phyloP scores from a whole-genome alignment of 2,888 invertebrate species.

The Andrena haemorrhoa region DNA sequence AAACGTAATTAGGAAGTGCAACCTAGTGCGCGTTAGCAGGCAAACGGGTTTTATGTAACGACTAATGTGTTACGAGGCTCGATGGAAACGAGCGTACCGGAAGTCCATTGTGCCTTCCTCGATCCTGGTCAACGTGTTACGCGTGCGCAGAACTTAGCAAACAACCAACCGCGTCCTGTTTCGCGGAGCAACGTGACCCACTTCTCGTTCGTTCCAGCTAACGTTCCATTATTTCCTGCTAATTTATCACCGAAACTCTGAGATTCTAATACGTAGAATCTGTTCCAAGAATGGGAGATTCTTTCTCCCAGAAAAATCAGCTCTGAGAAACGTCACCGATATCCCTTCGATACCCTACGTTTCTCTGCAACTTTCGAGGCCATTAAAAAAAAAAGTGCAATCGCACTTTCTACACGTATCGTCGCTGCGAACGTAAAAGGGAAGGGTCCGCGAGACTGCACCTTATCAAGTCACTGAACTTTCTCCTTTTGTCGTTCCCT shows the following conservation, averaged over 20 bases:
- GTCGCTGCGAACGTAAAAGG: constrained; percentile 26
- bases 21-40: background rate
- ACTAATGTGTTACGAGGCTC: constrained; percentile 4
- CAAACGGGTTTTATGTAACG: constrained; percentile 27
- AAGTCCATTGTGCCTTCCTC: constrained; percentile 38
- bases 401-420: constrained; percentile 32
- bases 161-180: constrained; percentile 8
- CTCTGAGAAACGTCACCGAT: background rate
- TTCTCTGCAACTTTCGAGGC: constrained; percentile 14
- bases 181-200: background rate
- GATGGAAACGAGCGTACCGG: constrained; percentile 35
- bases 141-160: constrained; percentile 4
- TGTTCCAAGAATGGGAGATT: background rate
- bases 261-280: background rate
- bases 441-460: constrained; percentile 29
- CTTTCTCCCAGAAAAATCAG: background rate
- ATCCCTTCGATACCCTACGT: background rate
- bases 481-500: constrained; percentile 46
- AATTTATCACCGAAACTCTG: background rate
- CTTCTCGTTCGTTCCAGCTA: background rate
- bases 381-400: constrained; percentile 36
- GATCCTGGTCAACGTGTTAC: constrained; percentile 1
- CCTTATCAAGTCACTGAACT: constrained; percentile 33
- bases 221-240: background rate
- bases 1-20: constrained; percentile 1